Conservation (phyloP, 2,797 vertebrate genomes). For the Chrysocyon brachyurus region DNA sequence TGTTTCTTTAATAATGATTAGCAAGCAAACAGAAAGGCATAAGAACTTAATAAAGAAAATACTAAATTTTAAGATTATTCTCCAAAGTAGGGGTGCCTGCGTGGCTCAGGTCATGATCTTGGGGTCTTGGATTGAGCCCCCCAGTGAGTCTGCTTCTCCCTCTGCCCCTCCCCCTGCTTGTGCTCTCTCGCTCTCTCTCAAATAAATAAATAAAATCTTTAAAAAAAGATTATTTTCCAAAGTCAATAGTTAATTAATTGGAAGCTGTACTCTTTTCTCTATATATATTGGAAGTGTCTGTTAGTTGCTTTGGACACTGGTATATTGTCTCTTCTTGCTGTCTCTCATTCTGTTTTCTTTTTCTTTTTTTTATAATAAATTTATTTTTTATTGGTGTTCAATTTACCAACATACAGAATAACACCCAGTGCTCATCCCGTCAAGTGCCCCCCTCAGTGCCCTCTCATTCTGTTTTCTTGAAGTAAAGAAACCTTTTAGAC, state of each 20-base stretch:
- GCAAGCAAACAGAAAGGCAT: conserved; percentile 6
- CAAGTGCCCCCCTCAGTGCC: too few relatives aligned
- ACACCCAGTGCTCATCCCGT: too few relatives aligned
- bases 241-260: conserved; percentile 64
- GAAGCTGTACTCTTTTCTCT: conserved; percentile 81
- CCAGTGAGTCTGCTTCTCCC: too few relatives aligned
- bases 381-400: too few relatives aligned
- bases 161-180: too few relatives aligned
- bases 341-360: conserved; percentile 72
- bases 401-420: too few relatives aligned
- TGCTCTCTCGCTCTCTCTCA: too few relatives aligned
- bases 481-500: conserved; percentile 72
- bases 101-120: too few relatives aligned
- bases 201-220: too few relatives aligned
- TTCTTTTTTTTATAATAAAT: too few relatives aligned
- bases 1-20: conserved; percentile 43
- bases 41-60: conserved; percentile 80
- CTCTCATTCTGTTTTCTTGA: conserved; percentile 66
- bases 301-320: conserved; percentile 76
- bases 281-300: conserved; percentile 81
- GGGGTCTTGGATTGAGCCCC: too few relatives aligned
- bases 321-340: conserved; percentile 83
- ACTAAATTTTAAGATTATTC: conserved; percentile 72
- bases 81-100: not conserved
- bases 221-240: conserved; percentile 36